Base-by-base conservation (phyloP, 2,797 vertebrate genomes). In the Lutjanus campechanus region DNA sequence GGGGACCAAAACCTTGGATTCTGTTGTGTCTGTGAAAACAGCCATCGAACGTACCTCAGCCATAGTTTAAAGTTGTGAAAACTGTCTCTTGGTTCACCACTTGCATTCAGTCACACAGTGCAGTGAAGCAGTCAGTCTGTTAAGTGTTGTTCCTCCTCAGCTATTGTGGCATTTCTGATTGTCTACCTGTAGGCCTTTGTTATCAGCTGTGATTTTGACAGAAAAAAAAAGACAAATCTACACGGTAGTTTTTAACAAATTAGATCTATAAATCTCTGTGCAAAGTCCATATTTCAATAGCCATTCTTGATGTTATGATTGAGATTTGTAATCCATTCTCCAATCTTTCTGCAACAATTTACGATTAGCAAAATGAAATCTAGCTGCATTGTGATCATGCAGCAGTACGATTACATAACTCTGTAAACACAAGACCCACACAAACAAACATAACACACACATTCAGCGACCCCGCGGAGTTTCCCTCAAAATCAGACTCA, bases 381-480 rank as follows among this genome's bases (percentile, higher is more conserved):
- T 11, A 41, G 66, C 44, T 53, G 44, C 7, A 58, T 1, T 17
- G 62, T 17, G 7, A n/a, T 64, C 29, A 54, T 68, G 72, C 61
- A 56, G 69, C 49, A 63, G 36, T 51, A 19, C 49, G 19, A 49
- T 89, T 85, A 67, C 68, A 68, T 85, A 86, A 85, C 50, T 72
- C 11, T 17, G 20, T 49, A 50, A 59, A 82, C 69, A 80, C 43
- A 78, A 74, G 49, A 44, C 22, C 11, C 54, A 49, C 66, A 67
- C 41, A 43, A 25, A 47, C 46, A 53, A 19, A 17, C 49, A 19
- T 19, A 36, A 36, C 29, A 10, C 50, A 54, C 51, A 53, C 50
- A 36, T 13, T 40, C n/a, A 69, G 25, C 13, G 13, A 69, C 51
- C 55, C 66, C 2, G 0, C 15, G 13, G 81, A 65, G 19, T 53